Percentiles rank a stretch among this genome's conserved stretches.
Evolutionary conservation across 2,888 invertebrate species (phyloP).

Genomic region (Pycnomerus fuliginosus): DNA sequence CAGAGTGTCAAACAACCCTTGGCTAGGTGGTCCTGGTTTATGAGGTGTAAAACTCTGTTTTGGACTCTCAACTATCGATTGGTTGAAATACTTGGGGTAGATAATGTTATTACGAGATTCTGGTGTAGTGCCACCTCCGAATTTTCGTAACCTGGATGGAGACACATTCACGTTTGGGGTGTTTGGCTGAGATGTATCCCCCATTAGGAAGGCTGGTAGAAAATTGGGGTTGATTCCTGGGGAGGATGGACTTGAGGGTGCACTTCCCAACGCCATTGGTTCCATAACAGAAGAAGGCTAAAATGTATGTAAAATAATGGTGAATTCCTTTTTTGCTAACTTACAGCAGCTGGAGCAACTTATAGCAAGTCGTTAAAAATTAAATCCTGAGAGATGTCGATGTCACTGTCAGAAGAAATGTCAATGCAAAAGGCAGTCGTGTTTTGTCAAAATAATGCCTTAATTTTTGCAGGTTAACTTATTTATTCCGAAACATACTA

Average conservation of each 20-base stretch:
- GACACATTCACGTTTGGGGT: slow-evolving; percentile 44
- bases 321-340: too few relatives aligned
- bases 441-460: too few relatives aligned
- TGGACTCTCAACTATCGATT: slow-evolving; percentile 40
- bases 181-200: slow-evolving; percentile 61
- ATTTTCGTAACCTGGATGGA: slow-evolving; percentile 36
- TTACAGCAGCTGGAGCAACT: too few relatives aligned
- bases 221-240: slow-evolving; percentile 67
- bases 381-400: too few relatives aligned
- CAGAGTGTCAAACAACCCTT: slow-evolving; percentile 67
- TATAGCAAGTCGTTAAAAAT: too few relatives aligned
- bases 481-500: too few relatives aligned
- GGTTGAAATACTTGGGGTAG: slow-evolving; percentile 46
- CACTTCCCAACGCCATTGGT: slow-evolving; percentile 81
- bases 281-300: too few relatives aligned
- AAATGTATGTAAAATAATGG: too few relatives aligned
- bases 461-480: too few relatives aligned
- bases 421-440: too few relatives aligned
- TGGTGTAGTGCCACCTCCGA: slow-evolving; percentile 31
- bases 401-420: too few relatives aligned
- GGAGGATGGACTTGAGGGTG: slow-evolving; percentile 69
- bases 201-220: slow-evolving; percentile 76
- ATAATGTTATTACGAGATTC: slow-evolving; percentile 41
- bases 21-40: slow-evolving; percentile 68
- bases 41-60: slow-evolving; percentile 51